These are phyloP conservation scores for Hedychridium roseum DNA, from an alignment of 2,888 invertebrate genomes.

Conservation along the genomic window DNA sequence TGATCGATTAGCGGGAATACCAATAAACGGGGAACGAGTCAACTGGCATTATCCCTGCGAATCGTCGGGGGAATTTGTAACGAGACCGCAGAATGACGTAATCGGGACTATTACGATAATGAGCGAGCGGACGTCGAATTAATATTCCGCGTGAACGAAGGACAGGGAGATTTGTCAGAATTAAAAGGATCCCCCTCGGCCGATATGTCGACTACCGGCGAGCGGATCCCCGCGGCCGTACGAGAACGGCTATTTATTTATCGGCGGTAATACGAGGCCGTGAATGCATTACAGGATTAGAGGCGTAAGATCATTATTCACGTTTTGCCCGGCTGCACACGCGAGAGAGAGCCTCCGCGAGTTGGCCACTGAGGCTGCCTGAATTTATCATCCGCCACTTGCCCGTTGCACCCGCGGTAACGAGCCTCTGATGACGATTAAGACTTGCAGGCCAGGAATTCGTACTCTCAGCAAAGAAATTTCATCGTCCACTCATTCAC, in stretches of 20 bases:
- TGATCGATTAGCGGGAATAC: slow-evolving; percentile 13
- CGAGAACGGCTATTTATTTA: slow-evolving; percentile 31
- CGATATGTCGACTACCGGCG: slow-evolving; percentile 10
- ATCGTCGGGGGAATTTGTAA: slow-evolving; percentile 4
- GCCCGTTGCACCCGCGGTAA: slow-evolving; percentile 16
- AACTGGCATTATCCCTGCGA: neutral
- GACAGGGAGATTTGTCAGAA: slow-evolving; percentile 33
- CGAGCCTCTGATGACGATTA: slow-evolving; percentile 23
- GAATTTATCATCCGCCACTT: slow-evolving; percentile 32
- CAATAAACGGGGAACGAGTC: neutral
- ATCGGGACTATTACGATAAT: slow-evolving; percentile 16
- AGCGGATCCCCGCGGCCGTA: slow-evolving; percentile 20
- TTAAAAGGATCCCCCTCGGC: slow-evolving; percentile 23
- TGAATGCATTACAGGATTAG: slow-evolving; percentile 35
- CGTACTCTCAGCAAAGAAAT: too few relatives aligned
- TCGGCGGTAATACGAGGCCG: slow-evolving; percentile 7
- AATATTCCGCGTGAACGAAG: slow-evolving; percentile 28
- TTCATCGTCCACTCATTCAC: too few relatives aligned
- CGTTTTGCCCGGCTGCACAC: slow-evolving; percentile 13
- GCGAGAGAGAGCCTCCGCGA: slow-evolving; percentile 12
- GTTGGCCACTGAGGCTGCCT: slow-evolving; percentile 15
- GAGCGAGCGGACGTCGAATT: slow-evolving; percentile 9
- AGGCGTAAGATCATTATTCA: slow-evolving; percentile 36
- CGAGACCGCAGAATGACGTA: slow-evolving; percentile 7
- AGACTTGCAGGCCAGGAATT: too few relatives aligned